Evolutionary conservation across 1,140 invertebrate genomes (phyloP), one percentile per base, ranked within the genome.

Genomic region (Apocrypta bakeri): DNA sequence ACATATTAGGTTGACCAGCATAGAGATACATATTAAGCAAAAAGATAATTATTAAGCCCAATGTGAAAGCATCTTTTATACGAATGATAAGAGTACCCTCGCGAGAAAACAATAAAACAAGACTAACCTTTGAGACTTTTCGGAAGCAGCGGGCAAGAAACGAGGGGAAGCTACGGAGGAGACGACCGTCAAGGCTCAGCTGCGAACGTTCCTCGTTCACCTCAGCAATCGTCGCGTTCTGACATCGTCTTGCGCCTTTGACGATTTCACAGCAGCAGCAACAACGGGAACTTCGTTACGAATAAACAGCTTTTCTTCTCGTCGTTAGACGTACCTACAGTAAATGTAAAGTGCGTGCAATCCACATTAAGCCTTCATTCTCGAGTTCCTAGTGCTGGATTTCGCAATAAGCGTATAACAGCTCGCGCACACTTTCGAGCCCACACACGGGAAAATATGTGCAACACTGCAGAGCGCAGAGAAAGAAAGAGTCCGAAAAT

Each of bases 101-200:
- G 21, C 21, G 48, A 56, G 21, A 56, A 56, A 17, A 17, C 48
- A 56, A 21, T 21, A 56, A 21, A 56, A 12, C 24, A 21, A 66
- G 25, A 64, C 72, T 82, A 25, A 85, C 84, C 84, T 85, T 85
- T 85, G 80, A 85, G 79, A 83, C 74, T 83, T 85, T 85, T 56
- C 40, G 40, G 27, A 78, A 81, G 37, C 82, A 84, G 73, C 73
- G 71, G 42, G 71, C 27, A 66, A 85, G 66, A 81, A 81, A 79
- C 42, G n/a, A 40, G 7, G 73, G 27, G 24, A 76, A 72, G 56
- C 72, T 48, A 77, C 72, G 68, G 27, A 68, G 25, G 25, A 74
- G 27, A 76, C 27, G 14, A 31, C 71, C 72, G 56, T 24, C 24
- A 2, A 42, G 14, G 33, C 9, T 81, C 56, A 24, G 31, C 24